These are phyloP conservation scores for Phalacrocorax brasilianus DNA, from an alignment of 2,113 vertebrate species.

Conservation along the genomic window DNA sequence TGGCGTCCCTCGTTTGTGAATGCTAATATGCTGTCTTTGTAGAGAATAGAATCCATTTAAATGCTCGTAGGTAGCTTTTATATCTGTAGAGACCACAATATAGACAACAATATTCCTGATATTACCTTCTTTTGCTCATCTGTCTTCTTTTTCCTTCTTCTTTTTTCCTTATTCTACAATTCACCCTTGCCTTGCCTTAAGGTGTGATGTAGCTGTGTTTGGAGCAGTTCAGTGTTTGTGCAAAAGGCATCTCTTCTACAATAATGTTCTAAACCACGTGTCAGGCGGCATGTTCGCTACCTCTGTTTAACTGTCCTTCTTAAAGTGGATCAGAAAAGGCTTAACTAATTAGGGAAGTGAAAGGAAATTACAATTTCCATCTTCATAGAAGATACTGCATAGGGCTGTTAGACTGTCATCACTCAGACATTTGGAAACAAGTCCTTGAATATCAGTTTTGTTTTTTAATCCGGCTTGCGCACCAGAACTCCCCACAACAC, in stretches of 20 bases:
- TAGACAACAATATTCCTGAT: not conserved
- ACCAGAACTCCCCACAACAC: not conserved
- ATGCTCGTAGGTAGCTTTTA: not conserved
- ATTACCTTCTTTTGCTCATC: not conserved
- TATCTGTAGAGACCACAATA: not conserved
- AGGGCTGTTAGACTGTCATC: not conserved
- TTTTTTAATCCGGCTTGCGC: not conserved
- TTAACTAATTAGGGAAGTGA: not conserved
- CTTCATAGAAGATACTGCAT: not conserved
- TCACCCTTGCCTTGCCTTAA: not conserved
- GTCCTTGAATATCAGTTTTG: not conserved
- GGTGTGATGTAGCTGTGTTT: not conserved
- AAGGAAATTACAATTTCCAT: not conserved
- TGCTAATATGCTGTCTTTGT: not conserved
- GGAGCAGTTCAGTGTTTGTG: not conserved
- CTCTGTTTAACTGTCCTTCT: not conserved
- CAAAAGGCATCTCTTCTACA: not conserved
- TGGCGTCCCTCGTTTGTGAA: not conserved
- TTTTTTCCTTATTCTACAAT: not conserved
- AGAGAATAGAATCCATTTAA: not conserved
- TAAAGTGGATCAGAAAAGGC: not conserved
- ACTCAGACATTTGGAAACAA: not conserved
- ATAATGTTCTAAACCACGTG: not conserved
- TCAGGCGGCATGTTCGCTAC: fast-evolving
- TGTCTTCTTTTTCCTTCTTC: not conserved